Conservation (phyloP, 2,113 vertebrate genomes). For the Lamprologus ornatipinnis region DNA sequence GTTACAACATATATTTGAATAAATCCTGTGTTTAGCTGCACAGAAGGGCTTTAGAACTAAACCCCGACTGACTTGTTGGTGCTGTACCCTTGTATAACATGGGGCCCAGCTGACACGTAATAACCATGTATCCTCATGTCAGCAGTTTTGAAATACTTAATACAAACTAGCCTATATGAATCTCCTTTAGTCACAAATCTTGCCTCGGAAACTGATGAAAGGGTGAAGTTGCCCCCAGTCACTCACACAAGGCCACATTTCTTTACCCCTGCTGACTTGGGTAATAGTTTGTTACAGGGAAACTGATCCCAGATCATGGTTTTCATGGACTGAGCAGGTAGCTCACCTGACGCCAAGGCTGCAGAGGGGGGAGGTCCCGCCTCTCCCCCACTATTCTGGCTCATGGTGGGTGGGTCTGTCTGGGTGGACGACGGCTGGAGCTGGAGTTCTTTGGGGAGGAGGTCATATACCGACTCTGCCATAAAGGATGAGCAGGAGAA, state of each 20-base stretch:
- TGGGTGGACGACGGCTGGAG: conserved; percentile 84
- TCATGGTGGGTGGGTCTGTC: conserved; percentile 90
- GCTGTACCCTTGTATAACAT: not conserved
- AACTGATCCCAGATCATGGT: conserved; percentile 52
- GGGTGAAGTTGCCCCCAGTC: conserved; percentile 52
- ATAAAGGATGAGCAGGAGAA: conserved; percentile 25
- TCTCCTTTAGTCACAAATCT: not conserved
- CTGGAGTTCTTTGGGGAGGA: conserved; percentile 98
- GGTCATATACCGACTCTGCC: conserved; percentile 99
- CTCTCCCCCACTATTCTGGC: conserved; percentile 97
- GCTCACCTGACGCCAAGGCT: conserved; percentile 92
- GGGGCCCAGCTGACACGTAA: not conserved
- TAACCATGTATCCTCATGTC: not conserved
- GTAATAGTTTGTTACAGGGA: not conserved
- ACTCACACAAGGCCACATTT: conserved; percentile 1
- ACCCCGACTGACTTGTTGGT: not conserved
- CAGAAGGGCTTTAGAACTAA: not conserved
- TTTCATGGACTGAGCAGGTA: conserved; percentile 9
- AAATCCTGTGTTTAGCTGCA: not conserved
- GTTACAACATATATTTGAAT: not conserved
- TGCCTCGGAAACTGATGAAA: conserved; percentile 13
- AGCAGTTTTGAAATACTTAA: not conserved
- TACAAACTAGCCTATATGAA: not conserved
- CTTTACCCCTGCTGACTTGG: conserved; percentile 5
- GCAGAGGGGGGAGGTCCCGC: conserved; percentile 88